Evolutionary conservation across 2,113 vertebrate species (phyloP).

Genomic region (Notothenia rossii): DNA sequence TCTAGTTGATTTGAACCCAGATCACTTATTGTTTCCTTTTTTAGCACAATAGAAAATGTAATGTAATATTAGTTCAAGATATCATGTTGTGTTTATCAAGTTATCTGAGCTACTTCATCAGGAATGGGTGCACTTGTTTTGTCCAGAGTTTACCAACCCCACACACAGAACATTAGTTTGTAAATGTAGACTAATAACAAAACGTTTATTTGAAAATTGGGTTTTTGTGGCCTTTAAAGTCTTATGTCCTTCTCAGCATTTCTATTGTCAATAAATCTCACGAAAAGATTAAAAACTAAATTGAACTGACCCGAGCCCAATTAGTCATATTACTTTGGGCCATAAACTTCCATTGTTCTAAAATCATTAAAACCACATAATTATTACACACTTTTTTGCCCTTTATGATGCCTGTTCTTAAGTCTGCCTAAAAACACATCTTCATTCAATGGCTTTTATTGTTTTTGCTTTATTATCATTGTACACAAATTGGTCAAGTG

Average conservation of each 20-base stretch:
- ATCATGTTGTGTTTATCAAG: too few relatives aligned
- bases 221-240: neutral
- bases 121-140: neutral
- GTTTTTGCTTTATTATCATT: too few relatives aligned
- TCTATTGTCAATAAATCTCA: neutral
- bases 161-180: neutral
- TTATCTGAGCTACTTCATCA: neutral
- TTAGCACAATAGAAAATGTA: neutral
- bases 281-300: neutral
- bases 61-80: neutral
- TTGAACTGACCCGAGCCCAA: neutral
- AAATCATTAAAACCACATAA: neutral
- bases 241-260: neutral
- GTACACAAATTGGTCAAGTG: too few relatives aligned
- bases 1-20: conserved; percentile 26
- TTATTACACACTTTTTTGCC: too few relatives aligned
- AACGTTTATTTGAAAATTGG: neutral
- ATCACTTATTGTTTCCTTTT: conserved; percentile 4
- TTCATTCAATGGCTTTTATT: too few relatives aligned
- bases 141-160: neutral
- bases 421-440: neutral
- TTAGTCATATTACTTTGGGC: neutral
- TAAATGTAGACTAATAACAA: neutral
- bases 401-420: too few relatives aligned
- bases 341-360: neutral